Conservation (phyloP, 2,113 vertebrate genomes). For the Muscicapa adusta region DNA sequence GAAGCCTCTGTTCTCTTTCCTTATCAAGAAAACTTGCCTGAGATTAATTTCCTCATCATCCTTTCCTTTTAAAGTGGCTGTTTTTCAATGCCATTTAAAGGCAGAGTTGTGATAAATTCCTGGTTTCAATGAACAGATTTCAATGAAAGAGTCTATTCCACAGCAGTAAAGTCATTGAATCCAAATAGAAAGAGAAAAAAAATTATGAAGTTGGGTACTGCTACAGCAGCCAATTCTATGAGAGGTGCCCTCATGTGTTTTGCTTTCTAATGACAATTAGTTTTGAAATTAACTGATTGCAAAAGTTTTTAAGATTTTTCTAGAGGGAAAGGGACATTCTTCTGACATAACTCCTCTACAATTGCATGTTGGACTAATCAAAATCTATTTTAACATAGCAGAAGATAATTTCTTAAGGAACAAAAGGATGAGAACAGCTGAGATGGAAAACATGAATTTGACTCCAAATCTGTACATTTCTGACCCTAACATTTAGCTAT, state of each 20-base stretch:
- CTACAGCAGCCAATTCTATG: background rate
- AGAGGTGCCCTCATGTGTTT: background rate
- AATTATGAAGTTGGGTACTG: background rate
- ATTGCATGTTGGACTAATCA: constrained; percentile 68
- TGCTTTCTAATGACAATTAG: background rate
- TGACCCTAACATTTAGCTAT: background rate
- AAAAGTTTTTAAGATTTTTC: background rate
- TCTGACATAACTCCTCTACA: constrained; percentile 20
- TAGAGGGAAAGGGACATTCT: background rate
- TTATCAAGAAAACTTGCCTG: constrained; percentile 43
- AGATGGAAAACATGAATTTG: constrained; percentile 56
- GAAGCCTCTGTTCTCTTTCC: constrained; percentile 49
- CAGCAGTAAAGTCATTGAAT: constrained; percentile 18
- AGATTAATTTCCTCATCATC: constrained; percentile 64
- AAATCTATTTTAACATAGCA: constrained; percentile 71
- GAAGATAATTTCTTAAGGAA: constrained; percentile 73
- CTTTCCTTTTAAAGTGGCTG: constrained; percentile 66
- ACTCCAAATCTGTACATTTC: background rate
- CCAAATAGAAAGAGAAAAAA: background rate
- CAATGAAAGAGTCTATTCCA: constrained; percentile 43
- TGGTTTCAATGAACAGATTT: background rate
- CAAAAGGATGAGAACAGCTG: constrained; percentile 55
- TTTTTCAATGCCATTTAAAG: constrained; percentile 67
- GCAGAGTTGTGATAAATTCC: constrained; percentile 53
- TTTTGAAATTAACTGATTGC: background rate